These are phyloP conservation scores for Andricus quercusramuli DNA, from an alignment of 2,888 invertebrate species.

Conservation along the genomic window DNA sequence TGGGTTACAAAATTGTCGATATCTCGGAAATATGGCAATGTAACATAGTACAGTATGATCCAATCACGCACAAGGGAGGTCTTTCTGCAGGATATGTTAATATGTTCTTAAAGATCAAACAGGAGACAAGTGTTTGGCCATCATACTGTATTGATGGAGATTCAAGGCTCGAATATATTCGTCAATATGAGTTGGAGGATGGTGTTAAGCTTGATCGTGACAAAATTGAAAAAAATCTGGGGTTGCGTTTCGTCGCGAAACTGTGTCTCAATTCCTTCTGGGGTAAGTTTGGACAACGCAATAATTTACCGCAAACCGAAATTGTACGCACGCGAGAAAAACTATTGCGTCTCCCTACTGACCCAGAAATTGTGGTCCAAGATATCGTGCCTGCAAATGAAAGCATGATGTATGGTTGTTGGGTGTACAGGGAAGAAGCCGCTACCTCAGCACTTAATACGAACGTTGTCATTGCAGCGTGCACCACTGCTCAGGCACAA, in stretches of 20 bases:
- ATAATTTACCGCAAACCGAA: no score
- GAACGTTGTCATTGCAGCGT: constrained; percentile 45
- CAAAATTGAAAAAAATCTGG: constrained; percentile 44
- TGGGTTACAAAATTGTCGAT: constrained; percentile 67
- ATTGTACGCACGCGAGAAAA: neutral
- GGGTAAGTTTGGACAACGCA: no score
- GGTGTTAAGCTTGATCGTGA: no score
- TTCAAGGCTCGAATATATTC: no score
- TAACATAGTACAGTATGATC: constrained; percentile 58
- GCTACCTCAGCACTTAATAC: neutral
- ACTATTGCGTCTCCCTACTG: constrained; percentile 10
- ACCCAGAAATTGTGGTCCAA: no score
- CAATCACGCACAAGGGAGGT: constrained; percentile 47
- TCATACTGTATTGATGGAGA: constrained; percentile 28
- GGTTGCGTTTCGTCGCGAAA: no score
- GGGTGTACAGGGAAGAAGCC: neutral
- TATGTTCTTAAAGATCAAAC: constrained; percentile 47
- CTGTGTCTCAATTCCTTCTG: no score
- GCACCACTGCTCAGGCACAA: no score
- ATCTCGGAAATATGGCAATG: constrained; percentile 72
- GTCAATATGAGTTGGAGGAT: no score
- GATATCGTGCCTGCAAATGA: no score
- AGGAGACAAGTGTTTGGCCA: constrained; percentile 47
- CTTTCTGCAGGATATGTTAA: constrained; percentile 49
- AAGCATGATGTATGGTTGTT: no score